Evolutionary conservation across 2,888 invertebrate genomes (phyloP), one percentile per base, ranked within the genome.

Genomic region (Ophioninae sp.): DNA sequence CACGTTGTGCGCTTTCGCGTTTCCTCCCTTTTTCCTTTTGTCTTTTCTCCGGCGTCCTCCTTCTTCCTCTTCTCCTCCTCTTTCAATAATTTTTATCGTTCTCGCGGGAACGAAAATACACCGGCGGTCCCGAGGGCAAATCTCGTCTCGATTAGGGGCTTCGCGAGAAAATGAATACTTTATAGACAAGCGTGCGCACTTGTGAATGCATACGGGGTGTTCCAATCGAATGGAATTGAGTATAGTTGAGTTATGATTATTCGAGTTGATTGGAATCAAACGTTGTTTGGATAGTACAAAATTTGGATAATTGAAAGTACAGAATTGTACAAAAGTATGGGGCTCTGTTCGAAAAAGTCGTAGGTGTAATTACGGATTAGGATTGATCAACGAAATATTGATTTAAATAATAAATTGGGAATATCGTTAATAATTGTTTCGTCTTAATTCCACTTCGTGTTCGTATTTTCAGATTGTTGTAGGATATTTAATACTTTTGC

Each of bases 51-150:
- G 44, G 17, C 50, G 50, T 13, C 50, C 17, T 50, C 23, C 59
- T 69, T 68, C 68, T 62, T 56, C 23, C 56, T 30, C 68, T 62
- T 77, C 68, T 81, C 75, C 57, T 68, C 65, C 68, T 65, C 37
- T 81, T 75, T 44, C 70, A 64, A 70, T 79, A 37, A 74, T 62
- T 74, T 79, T 64, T 69, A 69, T 56, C 83, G 78, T 62, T 64
- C 76, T 70, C 39, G 70, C 75, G 50, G 67, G 82, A 73, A 82
- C 70, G 81, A 79, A 79, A 70, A 59, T 21, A 56, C 74, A 56
- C 74, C 41, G 67, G 68, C 74, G 78, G 81, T 74, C 85, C 85
- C 78, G 84, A 86, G 84, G 84, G 84, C 84, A 84, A 84, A 84
- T 81, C 84, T 78, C 44, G 75, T 81, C 79, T 50, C 81, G 84